Base-by-base conservation (phyloP, 2,797 vertebrate species). In the Acipenser oxyrinchus region DNA sequence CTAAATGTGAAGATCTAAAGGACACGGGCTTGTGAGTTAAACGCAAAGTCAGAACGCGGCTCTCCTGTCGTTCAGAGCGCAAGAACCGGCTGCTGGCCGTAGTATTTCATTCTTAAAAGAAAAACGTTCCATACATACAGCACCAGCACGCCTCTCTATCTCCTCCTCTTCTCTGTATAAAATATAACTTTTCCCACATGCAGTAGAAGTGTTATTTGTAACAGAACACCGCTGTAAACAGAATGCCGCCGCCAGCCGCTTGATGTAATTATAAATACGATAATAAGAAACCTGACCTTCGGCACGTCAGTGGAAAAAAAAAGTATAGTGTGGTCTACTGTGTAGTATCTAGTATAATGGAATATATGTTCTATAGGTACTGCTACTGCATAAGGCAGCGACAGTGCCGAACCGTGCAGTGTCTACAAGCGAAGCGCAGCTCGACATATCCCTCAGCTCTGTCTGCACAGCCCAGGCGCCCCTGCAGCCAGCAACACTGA, bases 141-240 rank as follows among this genome's bases (percentile, higher is more conserved):
- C 37, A 37, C 37, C 37, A 37, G 37, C 37, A 37, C 37, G 37
- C 37, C 37, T 55, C 52, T n/a, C 53, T 55, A 7, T 9, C 9
- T n/a, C 9, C 10, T 4, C 1, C n/a, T 55, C 6, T 55, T 55
- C n/a, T 55, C 1, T 55, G 1, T 37, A 37, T 55, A 5, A 55
- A 9, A n/a, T 55, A 12, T 11, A 13, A 4, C 55, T 60, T 11
- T 15, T 48, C 12, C 12, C 64, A 70, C 62, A 57, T 51, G 61
- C 62, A 66, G 37, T 37, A 4, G 68, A 70, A 73, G 67, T 62
- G 66, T 68, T 55, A 63, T 57, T 37, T 60, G 69, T 71, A 65
- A 73, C 65, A 58, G 70, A 67, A 76, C 50, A 72, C 69, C 15
- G 63, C 48, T 64, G 67, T 58, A 65, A 63, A 70, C 51, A 59